A percentile compares a stretch with the other conserved stretches of the same genome.
Conservation (phyloP, 2,113 vertebrate genomes). For the Percopsis transmontana region DNA sequence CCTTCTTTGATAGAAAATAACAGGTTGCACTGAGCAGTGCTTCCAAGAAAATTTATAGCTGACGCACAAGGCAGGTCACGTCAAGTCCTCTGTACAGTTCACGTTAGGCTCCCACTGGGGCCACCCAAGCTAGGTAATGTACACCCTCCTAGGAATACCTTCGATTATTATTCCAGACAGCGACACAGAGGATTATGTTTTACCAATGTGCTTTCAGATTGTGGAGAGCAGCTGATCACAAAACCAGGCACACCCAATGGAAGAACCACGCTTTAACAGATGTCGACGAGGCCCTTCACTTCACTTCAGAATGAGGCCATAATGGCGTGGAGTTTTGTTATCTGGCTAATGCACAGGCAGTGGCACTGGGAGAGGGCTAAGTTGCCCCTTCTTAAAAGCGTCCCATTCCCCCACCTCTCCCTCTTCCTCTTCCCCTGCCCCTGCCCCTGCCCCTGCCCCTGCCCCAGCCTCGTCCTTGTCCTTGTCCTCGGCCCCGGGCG, state of each 20-base stretch:
- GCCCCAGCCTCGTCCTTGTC: slow-evolving; percentile 38
- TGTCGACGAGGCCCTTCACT: no score
- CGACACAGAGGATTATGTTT: slow-evolving; percentile 16
- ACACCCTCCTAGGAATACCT: background rate
- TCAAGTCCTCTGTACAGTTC: slow-evolving; percentile 14
- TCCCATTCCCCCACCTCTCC: slow-evolving; percentile 27
- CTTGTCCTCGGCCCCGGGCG: slow-evolving; percentile 33
- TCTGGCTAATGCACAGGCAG: background rate
- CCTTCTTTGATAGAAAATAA: slow-evolving; percentile 12
- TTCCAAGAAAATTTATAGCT: slow-evolving; percentile 15
- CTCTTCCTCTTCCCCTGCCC: background rate
- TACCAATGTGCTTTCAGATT: slow-evolving; percentile 19
- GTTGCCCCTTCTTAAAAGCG: slow-evolving; percentile 50
- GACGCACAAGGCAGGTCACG: slow-evolving; percentile 10
- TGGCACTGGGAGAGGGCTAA: background rate
- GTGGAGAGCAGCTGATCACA: slow-evolving; percentile 23
- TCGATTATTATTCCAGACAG: slow-evolving; percentile 11
- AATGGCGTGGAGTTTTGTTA: background rate
- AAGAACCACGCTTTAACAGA: no score
- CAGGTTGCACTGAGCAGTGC: slow-evolving; percentile 3
- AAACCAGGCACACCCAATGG: slow-evolving; percentile 39
- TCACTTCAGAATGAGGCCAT: no score
- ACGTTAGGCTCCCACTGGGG: slow-evolving; percentile 1
- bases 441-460: slow-evolving; percentile 28
- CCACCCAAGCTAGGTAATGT: slow-evolving; percentile 5